A percentile compares a stretch with the other conserved stretches of the same genome.
These are phyloP conservation scores for Tineola bisselliella DNA, from an alignment of 2,888 invertebrate genomes.

Conservation along the genomic window DNA sequence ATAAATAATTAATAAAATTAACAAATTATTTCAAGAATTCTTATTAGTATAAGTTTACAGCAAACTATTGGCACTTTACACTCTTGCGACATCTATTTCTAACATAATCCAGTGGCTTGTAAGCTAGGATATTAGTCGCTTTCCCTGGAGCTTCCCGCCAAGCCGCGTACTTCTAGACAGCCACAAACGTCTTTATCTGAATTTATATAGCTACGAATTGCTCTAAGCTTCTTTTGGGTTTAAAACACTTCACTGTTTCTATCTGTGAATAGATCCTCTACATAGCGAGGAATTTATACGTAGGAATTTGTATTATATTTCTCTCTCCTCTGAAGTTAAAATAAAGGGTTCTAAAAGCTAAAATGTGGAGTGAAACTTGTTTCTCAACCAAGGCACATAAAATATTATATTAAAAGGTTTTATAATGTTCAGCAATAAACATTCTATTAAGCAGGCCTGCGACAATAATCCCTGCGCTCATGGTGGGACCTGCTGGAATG, in stretches of 20 bases:
- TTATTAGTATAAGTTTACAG: neutral
- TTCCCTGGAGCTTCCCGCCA: neutral
- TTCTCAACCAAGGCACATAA: neutral
- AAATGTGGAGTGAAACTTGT: neutral
- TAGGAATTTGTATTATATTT: neutral
- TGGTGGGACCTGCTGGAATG: slow-evolving; percentile 82
- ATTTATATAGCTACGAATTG: neutral
- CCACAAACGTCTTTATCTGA: neutral
- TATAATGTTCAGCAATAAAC: neutral
- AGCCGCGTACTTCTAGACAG: neutral
- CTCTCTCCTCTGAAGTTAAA: neutral
- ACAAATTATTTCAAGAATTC: too few relatives aligned
- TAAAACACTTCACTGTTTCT: neutral
- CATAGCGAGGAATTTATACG: neutral
- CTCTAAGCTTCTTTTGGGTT: neutral
- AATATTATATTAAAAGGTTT: neutral
- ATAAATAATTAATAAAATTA: too few relatives aligned
- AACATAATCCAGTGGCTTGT: neutral
- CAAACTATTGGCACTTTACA: neutral
- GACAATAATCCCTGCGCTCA: slow-evolving; percentile 78
- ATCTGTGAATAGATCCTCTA: neutral
- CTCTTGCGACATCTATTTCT: neutral
- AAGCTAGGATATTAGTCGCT: slow-evolving; percentile 3
- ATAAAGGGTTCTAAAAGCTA: neutral
- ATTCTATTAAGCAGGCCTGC: slow-evolving; percentile 66